Base-by-base conservation (phyloP, 1,140 invertebrate genomes). In the Calliphora vicina region DNA sequence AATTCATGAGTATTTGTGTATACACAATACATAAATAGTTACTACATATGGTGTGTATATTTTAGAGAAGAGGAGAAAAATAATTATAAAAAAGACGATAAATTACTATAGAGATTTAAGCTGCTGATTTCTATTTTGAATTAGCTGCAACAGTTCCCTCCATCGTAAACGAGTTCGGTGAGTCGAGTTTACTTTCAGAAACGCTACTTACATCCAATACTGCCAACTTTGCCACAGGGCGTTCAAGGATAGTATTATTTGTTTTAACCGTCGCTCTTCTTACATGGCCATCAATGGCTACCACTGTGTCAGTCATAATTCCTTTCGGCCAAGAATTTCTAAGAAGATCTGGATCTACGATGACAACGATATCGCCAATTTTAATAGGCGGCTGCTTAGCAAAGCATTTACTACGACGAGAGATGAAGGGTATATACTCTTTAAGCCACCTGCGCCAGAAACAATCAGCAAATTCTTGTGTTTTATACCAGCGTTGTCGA, bases 401-500 rank as follows among this genome's bases (percentile, higher is more conserved):
- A n/a, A 82, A 80, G 83, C 84, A 84, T 61, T 85, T 85, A 15
- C 35, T 73, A 43, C 83, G 23, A 42, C 80, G 45, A 20, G 72
- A 42, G 20, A 85, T 29, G 4, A 76, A 82, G 17, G 84, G 83
- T 35, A 84, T 5, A 45, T 84, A 85, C 50, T 85, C 82, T 17
- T 73, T 35, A 9, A 83, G 23, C 83, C 83, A 84, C 15, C 84
- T 67, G 20, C 57, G 23, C 84, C 84, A 85, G 35, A 84, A 84
- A 4, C 76, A 20, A 25, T 85, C 67, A 42, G 42, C 57, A 8
- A 84, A 72, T 25, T 72, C 15, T 17, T 82, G 81, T 5, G 78
- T 35, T 3, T 73, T 72, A 17, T 43, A 74, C 82, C 83, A 85
- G 23, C 74, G 81, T 26, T 82, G 45, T 23, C 84, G 73, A 17